A percentile compares a stretch with the other conserved stretches of the same genome.
phyloP scores from a whole-genome alignment of 64 coral and sea anemone genomes.

The Montipora sp. region DNA sequence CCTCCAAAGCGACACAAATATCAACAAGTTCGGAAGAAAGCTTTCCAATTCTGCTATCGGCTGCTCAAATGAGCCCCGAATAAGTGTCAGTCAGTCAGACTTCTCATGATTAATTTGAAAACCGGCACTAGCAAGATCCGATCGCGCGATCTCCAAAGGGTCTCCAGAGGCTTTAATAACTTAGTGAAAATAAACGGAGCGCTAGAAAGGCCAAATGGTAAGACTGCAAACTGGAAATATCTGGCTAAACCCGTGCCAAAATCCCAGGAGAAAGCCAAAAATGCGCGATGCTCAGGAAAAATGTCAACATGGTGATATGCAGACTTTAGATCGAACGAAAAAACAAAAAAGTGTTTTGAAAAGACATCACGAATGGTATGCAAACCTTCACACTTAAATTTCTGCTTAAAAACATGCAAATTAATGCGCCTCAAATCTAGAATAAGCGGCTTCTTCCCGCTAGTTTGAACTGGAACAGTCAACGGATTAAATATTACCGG shows the following conservation, averaged over 20 bases:
- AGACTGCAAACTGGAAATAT: conserved; percentile 53
- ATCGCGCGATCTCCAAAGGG: background rate
- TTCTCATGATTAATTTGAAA: too few relatives aligned
- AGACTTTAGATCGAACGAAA: too few relatives aligned
- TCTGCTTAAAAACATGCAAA: too few relatives aligned
- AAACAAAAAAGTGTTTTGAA: too few relatives aligned
- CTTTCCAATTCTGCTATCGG: conserved; percentile 28
- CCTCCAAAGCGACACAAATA: background rate
- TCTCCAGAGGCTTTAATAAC: conserved; percentile 13
- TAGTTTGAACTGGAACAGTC: too few relatives aligned
- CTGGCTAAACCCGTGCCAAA: background rate
- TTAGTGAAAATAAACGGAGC: conserved; percentile 42
- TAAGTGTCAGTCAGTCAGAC: too few relatives aligned
- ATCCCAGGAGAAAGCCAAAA: background rate
- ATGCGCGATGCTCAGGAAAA: background rate
- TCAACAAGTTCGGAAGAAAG: background rate
- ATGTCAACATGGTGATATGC: background rate
- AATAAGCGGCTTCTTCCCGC: too few relatives aligned
- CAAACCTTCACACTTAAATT: too few relatives aligned
- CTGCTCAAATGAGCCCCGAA: too few relatives aligned
- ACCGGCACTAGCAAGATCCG: background rate
- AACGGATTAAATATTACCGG: too few relatives aligned
- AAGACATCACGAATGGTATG: too few relatives aligned
- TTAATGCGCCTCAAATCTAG: too few relatives aligned
- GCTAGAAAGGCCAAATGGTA: conserved; percentile 43